Evolutionary conservation across 2,888 invertebrate genomes (phyloP), one percentile per base, ranked within the genome.

Genomic region (Cylindroiulus punctatus): DNA sequence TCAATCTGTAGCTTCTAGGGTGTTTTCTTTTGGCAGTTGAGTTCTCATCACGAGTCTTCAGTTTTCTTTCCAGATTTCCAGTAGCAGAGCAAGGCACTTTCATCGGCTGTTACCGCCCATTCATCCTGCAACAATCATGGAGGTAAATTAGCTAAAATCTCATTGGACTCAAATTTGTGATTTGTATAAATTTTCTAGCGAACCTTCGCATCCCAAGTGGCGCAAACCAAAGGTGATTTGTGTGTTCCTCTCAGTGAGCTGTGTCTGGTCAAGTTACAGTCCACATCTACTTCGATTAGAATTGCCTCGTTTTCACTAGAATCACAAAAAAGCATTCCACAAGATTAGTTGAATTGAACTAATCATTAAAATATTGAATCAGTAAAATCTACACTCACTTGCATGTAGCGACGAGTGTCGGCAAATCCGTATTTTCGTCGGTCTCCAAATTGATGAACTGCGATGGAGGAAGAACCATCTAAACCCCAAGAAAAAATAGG

Each of bases 41-140:
- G 7, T 2, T 36, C 3, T 36, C 3, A 36, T 36, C 36, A 36
- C 36, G 7, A 36, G 7, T 36, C 44, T 65, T 65, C 26, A 26
- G 65, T 22, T 22, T 65, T n/a, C 52, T 17, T 65, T 57, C 7
- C 52, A 65, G 65, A 26, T 22, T 57, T 85, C 85, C 85, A 85
- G 8, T 26, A 57, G 22, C 57, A 85, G 22, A 85, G n/a, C 26
- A 22, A 2, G 0, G 85, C 85, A 3, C 65, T 85, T 57, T 85
- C 85, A 22, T 85, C 85, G 30, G 36, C 85, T 30, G 85, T 85
- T 32, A 85, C 3, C 3, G 85, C 85, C 52, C 44, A 57, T 32
- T 85, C 19, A 1, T 30, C 30, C 85, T 85, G 32, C 2, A 85
- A 57, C 0, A 19, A 22, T 81, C 26, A 19, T 36, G 3, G 83